phyloP scores from a whole-genome alignment of 2,888 invertebrate genomes.

The Ophion ventricosus region DNA sequence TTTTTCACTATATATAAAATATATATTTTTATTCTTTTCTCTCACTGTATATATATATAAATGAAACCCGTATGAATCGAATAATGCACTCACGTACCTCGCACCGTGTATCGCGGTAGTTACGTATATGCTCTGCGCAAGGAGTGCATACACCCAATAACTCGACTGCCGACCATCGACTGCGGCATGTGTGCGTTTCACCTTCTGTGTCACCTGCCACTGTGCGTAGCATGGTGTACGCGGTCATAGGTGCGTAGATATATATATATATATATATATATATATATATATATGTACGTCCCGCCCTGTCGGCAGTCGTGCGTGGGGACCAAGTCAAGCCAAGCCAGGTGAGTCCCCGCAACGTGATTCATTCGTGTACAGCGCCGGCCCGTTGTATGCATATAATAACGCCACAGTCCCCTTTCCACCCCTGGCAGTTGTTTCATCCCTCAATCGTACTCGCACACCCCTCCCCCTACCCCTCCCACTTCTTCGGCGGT shows the following conservation, averaged over 20 bases:
- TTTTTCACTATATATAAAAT: conserved; percentile 36
- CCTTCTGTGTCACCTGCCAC: conserved; percentile 51
- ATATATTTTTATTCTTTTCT: too few relatives aligned
- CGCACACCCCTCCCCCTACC: neutral
- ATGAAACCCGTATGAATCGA: conserved; percentile 32
- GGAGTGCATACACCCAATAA: conserved; percentile 35
- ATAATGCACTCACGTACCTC: conserved; percentile 43
- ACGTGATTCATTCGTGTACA: conserved; percentile 44
- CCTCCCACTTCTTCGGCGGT: neutral
- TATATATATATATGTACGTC: neutral
- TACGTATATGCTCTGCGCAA: neutral
- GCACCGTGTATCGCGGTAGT: conserved; percentile 15
- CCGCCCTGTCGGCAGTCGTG: neutral
- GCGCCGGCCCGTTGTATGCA: neutral
- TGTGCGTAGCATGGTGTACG: neutral
- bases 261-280: too few relatives aligned
- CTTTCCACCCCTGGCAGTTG: neutral
- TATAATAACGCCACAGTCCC: neutral
- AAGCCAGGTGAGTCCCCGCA: conserved; percentile 45
- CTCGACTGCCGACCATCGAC: conserved; percentile 48
- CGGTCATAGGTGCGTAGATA: neutral
- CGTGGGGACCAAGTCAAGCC: conserved; percentile 28
- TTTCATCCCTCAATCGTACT: neutral
- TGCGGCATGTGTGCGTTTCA: conserved; percentile 14
- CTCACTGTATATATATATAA: neutral